Base-by-base conservation (phyloP, 2,888 invertebrate genomes). In the Hyalella azteca region DNA sequence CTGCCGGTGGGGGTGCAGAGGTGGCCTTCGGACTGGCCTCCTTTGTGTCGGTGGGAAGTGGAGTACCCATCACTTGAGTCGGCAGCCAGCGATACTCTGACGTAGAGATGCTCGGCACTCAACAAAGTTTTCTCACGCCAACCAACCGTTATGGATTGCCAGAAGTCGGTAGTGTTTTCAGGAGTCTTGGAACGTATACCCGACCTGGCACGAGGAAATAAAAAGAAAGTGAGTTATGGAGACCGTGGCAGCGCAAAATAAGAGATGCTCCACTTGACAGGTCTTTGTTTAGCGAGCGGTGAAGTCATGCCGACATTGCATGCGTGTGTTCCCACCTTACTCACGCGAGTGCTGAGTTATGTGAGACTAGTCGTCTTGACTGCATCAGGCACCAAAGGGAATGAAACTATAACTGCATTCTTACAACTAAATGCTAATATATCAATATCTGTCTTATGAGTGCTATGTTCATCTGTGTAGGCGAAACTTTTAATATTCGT, bases 21-120 rank as follows among this genome's bases (percentile, higher is more conserved):
- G 19, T 66, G 36, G 66, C 66, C 66, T 66, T 66, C 36, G 75
- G 29, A 26, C 75, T 45, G 45, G 40, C 75, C 75, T 75, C 45
- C 75, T 75, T 75, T 75, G 75, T 41, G 26, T 75, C 75, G n/a
- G 75, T 75, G 75, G 75, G 75, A 75, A 75, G 41, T 75, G 75
- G 75, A 45, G 40, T 75, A 45, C 75, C 75, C 75, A 75, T 75
- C 75, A 45, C 75, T 75, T 45, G 9, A 11, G 45, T 9, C 45
- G 11, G 45, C 66, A 3, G 66, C 66, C 32, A 36, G 66, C 66
- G 19, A 19, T 66, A 22, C 36, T 36, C 66, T 66, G 15, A 36
- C 29, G 36, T 66, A 15, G 11, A 45, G 45, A 11, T 36, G 66
- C 66, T 66, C 36, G 66, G 36, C 66, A 39, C 39, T 66, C 36